phyloP scores from a whole-genome alignment of 2,797 vertebrate species.

The Arremon brunneinucha region DNA sequence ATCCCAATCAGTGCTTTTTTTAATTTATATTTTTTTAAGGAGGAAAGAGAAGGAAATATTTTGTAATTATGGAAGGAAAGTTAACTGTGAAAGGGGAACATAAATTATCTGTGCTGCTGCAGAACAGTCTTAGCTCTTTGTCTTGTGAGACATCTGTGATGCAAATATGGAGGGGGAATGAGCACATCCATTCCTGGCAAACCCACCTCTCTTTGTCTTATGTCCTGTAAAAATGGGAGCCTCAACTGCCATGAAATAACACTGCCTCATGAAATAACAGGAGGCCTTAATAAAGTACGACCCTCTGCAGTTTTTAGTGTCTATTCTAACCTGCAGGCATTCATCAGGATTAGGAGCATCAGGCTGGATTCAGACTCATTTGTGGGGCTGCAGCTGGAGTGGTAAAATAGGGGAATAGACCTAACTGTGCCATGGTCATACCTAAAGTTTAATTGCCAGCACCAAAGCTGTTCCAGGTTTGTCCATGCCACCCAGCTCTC shows the following conservation, averaged over 20 bases:
- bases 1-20: background rate
- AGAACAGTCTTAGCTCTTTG: background rate
- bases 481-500: background rate
- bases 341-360: background rate
- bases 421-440: fast-evolving
- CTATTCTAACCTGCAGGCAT: background rate
- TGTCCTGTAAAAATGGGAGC: background rate
- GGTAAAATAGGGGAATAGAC: background rate
- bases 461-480: background rate
- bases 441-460: background rate
- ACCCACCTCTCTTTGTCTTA: background rate
- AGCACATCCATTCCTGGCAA: slow-evolving; percentile 24
- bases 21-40: background rate
- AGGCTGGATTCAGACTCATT: background rate
- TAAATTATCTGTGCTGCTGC: background rate
- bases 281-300: background rate
- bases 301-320: background rate
- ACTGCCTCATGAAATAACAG: background rate
- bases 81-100: background rate
- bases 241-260: background rate
- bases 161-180: background rate
- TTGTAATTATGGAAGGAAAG: background rate
- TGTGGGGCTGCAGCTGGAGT: background rate
- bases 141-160: slow-evolving; percentile 22
- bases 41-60: background rate